A percentile compares a stretch with the other conserved stretches of the same genome.
Conservation (phyloP, 2,797 vertebrate genomes). For the Apogon talboti region DNA sequence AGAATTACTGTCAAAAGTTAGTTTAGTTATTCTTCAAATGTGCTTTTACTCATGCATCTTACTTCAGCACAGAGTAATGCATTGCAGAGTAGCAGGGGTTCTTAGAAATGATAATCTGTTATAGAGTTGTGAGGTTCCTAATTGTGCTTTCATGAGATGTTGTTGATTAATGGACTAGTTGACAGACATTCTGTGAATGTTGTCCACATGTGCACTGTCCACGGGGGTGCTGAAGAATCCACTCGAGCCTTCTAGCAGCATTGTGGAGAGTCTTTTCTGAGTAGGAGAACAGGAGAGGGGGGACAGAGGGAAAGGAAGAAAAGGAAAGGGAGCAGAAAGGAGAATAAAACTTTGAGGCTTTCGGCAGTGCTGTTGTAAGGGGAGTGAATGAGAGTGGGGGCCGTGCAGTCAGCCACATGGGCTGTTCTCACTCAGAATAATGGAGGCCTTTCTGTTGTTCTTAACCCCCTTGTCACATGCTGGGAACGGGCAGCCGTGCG, state of each 20-base stretch:
- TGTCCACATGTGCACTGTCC: constrained; percentile 79
- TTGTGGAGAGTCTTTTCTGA: constrained; percentile 75
- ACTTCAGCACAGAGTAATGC: constrained; percentile 3
- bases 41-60: constrained; percentile 9
- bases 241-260: constrained; percentile 69
- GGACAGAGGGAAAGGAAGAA: constrained; percentile 10
- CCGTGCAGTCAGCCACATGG: constrained; percentile 89
- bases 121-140: constrained; percentile 63
- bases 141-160: constrained; percentile 76
- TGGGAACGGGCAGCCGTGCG: constrained; percentile 85
- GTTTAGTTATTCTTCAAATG: constrained; percentile 18
- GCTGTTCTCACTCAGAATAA: constrained; percentile 98
- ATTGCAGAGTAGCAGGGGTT: constrained; percentile 45
- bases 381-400: constrained; percentile 78
- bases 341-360: constrained; percentile 79
- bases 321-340: constrained; percentile 43
- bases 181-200: constrained; percentile 76
- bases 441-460: constrained; percentile 90
- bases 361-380: constrained; percentile 73
- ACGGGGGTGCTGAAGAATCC: constrained; percentile 82
- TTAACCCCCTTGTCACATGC: constrained; percentile 92
- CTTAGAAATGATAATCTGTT: constrained; percentile 65
- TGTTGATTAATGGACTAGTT: constrained; percentile 74
- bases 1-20: neutral
- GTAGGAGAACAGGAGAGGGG: constrained; percentile 46